A percentile compares a stretch with the other conserved stretches of the same genome.
These are phyloP conservation scores for Megamerina dolium DNA, from an alignment of 2,888 invertebrate species.

Conservation along the genomic window DNA sequence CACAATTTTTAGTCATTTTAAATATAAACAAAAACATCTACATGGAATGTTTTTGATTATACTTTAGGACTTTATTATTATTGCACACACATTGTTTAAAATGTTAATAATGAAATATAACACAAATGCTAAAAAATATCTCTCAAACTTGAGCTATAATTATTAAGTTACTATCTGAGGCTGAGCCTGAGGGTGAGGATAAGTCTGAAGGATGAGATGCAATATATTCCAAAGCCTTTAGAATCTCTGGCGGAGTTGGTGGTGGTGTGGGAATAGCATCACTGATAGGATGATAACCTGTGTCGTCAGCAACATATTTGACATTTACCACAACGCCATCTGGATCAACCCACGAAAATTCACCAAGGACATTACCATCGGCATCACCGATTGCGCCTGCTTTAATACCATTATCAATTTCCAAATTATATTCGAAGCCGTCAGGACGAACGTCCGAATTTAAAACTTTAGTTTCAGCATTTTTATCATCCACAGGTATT, in stretches of 20 bases:
- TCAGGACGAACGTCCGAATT: slow-evolving; percentile 30
- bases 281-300: slow-evolving; percentile 32
- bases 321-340: slow-evolving; percentile 35
- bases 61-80: too few species aligned
- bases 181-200: too few species aligned
- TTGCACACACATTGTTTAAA: too few species aligned
- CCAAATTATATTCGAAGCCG: slow-evolving; percentile 32
- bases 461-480: slow-evolving; percentile 15
- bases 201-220: too few species aligned
- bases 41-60: too few species aligned
- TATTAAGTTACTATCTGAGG: too few species aligned
- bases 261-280: slow-evolving; percentile 24
- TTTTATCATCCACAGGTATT: slow-evolving; percentile 20
- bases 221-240: slow-evolving; percentile 50
- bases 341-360: slow-evolving; percentile 33
- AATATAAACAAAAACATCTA: too few species aligned
- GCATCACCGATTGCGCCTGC: slow-evolving; percentile 30
- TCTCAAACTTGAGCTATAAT: too few species aligned
- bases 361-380: slow-evolving; percentile 37
- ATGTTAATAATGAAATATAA: too few species aligned
- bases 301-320: slow-evolving; percentile 35
- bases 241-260: slow-evolving; percentile 27
- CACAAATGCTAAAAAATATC: too few species aligned
- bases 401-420: slow-evolving; percentile 31
- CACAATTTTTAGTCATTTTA: too few species aligned